These are phyloP conservation scores for Pseudopleuronectes americanus DNA, from an alignment of 2,797 vertebrate genomes.

Conservation along the genomic window DNA sequence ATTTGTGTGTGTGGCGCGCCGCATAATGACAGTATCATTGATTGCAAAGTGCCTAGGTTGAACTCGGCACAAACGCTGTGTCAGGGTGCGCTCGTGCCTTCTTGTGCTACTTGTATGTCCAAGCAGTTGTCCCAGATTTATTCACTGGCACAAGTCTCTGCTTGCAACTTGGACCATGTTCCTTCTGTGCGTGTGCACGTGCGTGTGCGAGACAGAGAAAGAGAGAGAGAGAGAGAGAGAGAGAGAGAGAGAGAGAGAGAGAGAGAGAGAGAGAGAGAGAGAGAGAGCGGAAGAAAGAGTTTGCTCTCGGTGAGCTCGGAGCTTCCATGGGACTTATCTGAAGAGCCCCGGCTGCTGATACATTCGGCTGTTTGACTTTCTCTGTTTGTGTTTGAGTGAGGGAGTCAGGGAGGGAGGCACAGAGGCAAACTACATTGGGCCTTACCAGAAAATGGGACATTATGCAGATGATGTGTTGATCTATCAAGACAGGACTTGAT, in stretches of 20 bases:
- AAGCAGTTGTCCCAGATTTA: constrained; percentile 76
- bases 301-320: constrained; percentile 33
- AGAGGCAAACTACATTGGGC: constrained; percentile 36
- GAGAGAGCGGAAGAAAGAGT: constrained; percentile 20
- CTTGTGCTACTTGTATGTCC: constrained; percentile 52
- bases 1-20: constrained; percentile 25
- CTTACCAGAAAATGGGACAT: constrained; percentile 44
- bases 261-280: constrained; percentile 15
- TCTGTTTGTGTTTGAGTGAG: constrained; percentile 10
- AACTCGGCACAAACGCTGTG: constrained; percentile 54
- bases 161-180: constrained; percentile 54
- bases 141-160: constrained; percentile 61
- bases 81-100: constrained; percentile 34
- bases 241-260: constrained; percentile 15
- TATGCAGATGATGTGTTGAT: constrained; percentile 39
- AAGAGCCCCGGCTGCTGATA: constrained; percentile 62
- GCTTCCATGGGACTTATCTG: constrained; percentile 66
- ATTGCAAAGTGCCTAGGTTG: constrained; percentile 51
- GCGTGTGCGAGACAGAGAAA: constrained; percentile 15
- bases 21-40: constrained; percentile 56
- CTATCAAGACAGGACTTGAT: constrained; percentile 8
- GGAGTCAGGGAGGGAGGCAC: neutral
- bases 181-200: constrained; percentile 20
- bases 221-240: constrained; percentile 14
- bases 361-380: constrained; percentile 42